Base-by-base conservation (phyloP, 2,113 vertebrate species). In the Leptosomus discolor region DNA sequence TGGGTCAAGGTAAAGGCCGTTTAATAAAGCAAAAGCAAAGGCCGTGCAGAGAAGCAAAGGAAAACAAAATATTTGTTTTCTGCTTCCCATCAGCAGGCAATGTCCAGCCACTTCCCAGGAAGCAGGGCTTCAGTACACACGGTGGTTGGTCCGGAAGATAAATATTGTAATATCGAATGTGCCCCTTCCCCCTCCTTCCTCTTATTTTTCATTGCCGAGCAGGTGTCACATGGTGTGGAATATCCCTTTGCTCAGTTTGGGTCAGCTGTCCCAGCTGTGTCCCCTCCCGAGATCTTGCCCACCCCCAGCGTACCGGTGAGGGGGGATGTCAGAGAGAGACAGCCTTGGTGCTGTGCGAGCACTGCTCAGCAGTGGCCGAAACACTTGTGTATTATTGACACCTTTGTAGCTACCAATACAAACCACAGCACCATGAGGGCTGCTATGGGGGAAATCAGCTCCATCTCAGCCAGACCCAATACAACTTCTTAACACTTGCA, bases 51-150 rank as follows among this genome's bases (percentile, higher is more conserved):
- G 45, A 85, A 75, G 5, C 19, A 79, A 53, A 58, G 15, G 13
- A 69, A 79, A 21, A 32, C 14, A 64, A 53, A 76, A 57, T 2
- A 34, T 51, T 88, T 39, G 20, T n/a, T 61, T 12, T 24, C 29
- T 61, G 3, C 6, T 54, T 77, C 11, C 12, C 5, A 2, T 16
- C 30, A 48, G 11, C 34, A 58, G 30, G 7, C 3, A 41, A 64
- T 15, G 5, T 51, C 71, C 48, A 78, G 6, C 4, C 9, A 12
- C 12, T 54, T 54, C 37, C 53, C 8, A 27, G 26, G 46, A 56
- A 57, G 20, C 1, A 24, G 15, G 21, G 34, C 26, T 21, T 67
- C 60, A 50, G 12, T 1, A 0, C 26, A 10, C 0, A 0, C 27
- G 29, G 6, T 2, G 3, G 8, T 5, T 36, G 15, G 18, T 50